Base-by-base conservation (phyloP, 2,888 invertebrate species). In the Volucella bombylans region DNA sequence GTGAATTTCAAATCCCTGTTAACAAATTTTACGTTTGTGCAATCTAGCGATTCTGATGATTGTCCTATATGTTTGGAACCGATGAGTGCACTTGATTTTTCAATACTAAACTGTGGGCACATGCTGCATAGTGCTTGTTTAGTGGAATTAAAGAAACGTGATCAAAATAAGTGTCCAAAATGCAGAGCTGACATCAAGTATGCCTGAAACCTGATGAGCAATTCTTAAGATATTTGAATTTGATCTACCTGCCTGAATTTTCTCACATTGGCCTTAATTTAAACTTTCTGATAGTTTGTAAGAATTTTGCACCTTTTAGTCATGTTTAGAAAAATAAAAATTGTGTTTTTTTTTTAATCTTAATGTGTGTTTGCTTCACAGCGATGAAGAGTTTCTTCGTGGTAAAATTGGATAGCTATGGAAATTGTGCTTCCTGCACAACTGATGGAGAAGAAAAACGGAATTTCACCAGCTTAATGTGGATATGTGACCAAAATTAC, bases 1-100 rank as follows among this genome's bases (percentile, higher is more conserved):
- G 31, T 31, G 2, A 47, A 14, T 2, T 9, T 23, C 11, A 43
- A 23, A 11, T 41, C 3, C 10, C 0, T 15, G 18, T 59, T 15
- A n/a, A 39, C 15, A 14, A 8, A 49, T 49, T 49, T n/a, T 9
- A 14, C 9, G 15, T 57, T 39, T 55, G 39, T 14, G 8, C 47
- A 31, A 4, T 50, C 1, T 12, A 64, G 62, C 12, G 50, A 59
- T n/a, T 14, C 14, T 10, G 89, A 88, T 2, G 3, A 10, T 0
- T 89, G 89, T 43, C 8, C 65, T 0, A 88, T 90, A 15, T 89
- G 89, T 55, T 31, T 62, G 4, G 65, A 88, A 0, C 45, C 67
- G 1, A 78, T 90, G 71, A 4, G 4, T 0, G 11, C 1, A 0
- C 0, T 9, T 0, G 41, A 69, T 2, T 88, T 88, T 50, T 11